Evolutionary conservation across 1,140 invertebrate species (phyloP).

Genomic region (Macrocentrus cingulum): DNA sequence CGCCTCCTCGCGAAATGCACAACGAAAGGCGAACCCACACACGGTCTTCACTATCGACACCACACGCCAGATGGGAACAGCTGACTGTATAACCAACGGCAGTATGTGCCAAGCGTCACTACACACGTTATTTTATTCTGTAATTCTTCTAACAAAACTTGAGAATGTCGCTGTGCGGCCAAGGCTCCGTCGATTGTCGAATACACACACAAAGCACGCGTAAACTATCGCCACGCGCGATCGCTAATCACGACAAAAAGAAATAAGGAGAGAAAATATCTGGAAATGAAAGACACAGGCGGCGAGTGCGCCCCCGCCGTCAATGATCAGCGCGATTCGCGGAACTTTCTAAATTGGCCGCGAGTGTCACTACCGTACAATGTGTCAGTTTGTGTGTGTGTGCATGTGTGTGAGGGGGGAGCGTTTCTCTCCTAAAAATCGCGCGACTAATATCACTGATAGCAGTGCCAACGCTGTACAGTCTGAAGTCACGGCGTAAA

Average conservation of each 20-base stretch:
- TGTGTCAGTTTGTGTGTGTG: neutral
- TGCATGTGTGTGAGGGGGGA: no score
- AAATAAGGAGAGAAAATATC: slow-evolving; percentile 17
- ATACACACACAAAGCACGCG: neutral
- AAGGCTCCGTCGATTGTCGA: no score
- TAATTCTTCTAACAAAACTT: neutral
- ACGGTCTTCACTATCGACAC: neutral
- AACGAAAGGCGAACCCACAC: slow-evolving; percentile 19
- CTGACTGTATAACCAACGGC: slow-evolving; percentile 7
- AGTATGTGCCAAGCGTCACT: no score
- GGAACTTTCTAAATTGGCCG: neutral
- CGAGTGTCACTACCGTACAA: neutral
- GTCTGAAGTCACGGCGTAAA: no score
- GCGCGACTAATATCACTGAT: no score
- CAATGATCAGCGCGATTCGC: slow-evolving; percentile 1
- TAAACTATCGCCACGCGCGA: neutral
- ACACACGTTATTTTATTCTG: neutral
- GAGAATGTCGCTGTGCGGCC: neutral
- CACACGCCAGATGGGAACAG: slow-evolving; percentile 10
- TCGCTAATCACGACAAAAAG: neutral
- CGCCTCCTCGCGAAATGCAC: neutral
- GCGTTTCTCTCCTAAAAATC: no score
- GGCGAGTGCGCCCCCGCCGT: slow-evolving; percentile 11
- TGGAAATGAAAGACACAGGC: slow-evolving; percentile 8
- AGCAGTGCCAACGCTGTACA: no score